These are phyloP conservation scores for Cinclus cinclus DNA, from an alignment of 2,113 vertebrate genomes.

Conservation along the genomic window DNA sequence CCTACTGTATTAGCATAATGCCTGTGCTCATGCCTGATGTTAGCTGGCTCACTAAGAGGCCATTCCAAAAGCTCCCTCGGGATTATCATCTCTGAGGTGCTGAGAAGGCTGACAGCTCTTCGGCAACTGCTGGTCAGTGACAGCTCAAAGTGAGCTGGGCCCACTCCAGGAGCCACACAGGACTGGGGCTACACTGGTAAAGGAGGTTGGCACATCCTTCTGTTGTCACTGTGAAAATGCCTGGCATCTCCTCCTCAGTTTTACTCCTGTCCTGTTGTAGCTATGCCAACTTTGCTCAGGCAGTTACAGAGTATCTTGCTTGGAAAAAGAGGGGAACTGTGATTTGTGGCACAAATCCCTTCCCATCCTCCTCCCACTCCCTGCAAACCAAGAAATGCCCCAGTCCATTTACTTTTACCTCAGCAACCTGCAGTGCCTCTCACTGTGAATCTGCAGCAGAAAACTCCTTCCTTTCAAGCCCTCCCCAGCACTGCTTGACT, in stretches of 20 bases:
- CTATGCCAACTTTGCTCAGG: background rate
- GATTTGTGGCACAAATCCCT: background rate
- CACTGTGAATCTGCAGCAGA: background rate
- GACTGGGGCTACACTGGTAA: background rate
- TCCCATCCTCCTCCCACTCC: no score
- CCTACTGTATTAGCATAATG: background rate
- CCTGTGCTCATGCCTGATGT: background rate
- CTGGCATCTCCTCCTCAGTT: background rate
- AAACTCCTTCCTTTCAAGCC: background rate
- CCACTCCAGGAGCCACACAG: background rate
- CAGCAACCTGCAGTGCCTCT: background rate
- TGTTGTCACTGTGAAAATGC: background rate
- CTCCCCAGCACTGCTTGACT: background rate
- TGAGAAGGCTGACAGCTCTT: background rate
- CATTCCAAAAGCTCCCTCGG: background rate
- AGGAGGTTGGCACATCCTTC: background rate
- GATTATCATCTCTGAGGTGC: constrained; percentile 1
- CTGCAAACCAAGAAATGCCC: background rate
- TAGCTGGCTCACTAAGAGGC: background rate
- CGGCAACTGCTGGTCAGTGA: background rate
- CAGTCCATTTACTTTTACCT: background rate
- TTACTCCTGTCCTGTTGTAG: background rate
- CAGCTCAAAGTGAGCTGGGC: background rate
- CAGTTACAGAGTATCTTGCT: background rate
- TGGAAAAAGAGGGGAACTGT: background rate